Evolutionary conservation across 2,113 vertebrate species (phyloP).

Genomic region (Hirundichthys speculiger): DNA sequence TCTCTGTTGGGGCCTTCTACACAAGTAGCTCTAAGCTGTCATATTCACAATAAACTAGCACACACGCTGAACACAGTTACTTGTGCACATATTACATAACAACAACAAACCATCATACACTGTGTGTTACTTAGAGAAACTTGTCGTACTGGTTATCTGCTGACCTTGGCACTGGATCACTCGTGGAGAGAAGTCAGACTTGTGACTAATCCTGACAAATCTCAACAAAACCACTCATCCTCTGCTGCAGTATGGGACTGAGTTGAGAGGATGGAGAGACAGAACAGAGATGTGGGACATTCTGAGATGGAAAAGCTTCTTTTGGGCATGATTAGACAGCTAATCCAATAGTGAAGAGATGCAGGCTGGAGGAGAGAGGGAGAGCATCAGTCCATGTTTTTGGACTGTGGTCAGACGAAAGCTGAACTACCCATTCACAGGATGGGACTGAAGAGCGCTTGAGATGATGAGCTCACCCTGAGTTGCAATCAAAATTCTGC

Average conservation of each 20-base stretch:
- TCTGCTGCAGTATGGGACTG: slow-evolving; percentile 16
- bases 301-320: slow-evolving; percentile 61
- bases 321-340: slow-evolving; percentile 56
- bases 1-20: slow-evolving; percentile 23
- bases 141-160: neutral
- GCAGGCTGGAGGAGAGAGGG: slow-evolving; percentile 10
- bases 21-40: slow-evolving; percentile 37
- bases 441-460: slow-evolving; percentile 67
- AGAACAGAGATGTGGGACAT: slow-evolving; percentile 31
- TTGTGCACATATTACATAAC: slow-evolving; percentile 3
- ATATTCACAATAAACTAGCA: slow-evolving; percentile 20
- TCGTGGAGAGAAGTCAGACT: slow-evolving; percentile 33
- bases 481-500: slow-evolving; percentile 75
- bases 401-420: slow-evolving; percentile 62
- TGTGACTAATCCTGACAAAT: slow-evolving; percentile 51
- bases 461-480: slow-evolving; percentile 76
- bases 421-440: slow-evolving; percentile 53
- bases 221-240: slow-evolving; percentile 8
- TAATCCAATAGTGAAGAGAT: slow-evolving; percentile 43
- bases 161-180: slow-evolving; percentile 31
- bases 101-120: neutral
- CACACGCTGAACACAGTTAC: slow-evolving; percentile 12
- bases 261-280: slow-evolving; percentile 16
- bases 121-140: neutral
- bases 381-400: slow-evolving; percentile 49